A percentile compares a stretch with the other conserved stretches of the same genome.
Conservation (phyloP, 2,888 invertebrate species). For the Ditula angustiorana region DNA sequence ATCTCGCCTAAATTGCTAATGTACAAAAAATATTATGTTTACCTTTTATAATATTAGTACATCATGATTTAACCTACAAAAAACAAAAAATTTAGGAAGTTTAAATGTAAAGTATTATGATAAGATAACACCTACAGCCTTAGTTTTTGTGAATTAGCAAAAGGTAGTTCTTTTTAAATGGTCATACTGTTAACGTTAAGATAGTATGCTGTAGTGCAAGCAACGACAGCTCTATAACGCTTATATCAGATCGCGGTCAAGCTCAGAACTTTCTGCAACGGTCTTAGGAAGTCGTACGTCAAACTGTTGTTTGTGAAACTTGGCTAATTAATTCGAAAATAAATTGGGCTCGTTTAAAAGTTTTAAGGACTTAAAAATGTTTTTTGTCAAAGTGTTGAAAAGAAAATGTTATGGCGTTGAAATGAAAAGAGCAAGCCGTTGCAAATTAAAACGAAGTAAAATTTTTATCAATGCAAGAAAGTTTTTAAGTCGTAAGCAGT, state of each 20-base stretch:
- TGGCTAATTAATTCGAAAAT: conserved; percentile 35
- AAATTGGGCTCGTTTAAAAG: conserved; percentile 36
- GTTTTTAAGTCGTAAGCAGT: background rate
- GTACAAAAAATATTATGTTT: no score
- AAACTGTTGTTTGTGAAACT: conserved; percentile 36
- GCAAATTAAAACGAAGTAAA: conserved; percentile 5
- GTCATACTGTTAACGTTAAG: conserved; percentile 10
- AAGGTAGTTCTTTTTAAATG: background rate
- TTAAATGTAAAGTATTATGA: no score
- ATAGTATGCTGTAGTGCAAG: conserved; percentile 4
- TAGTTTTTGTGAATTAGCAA: no score
- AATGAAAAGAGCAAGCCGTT: conserved; percentile 12
- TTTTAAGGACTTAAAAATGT: conserved; percentile 26
- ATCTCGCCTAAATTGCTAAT: no score
- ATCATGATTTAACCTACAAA: no score
- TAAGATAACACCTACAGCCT: no score
- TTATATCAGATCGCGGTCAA: conserved; percentile 33
- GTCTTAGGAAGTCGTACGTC: conserved; percentile 27
- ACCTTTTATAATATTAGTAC: no score
- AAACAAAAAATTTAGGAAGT: no score
- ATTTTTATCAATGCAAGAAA: conserved; percentile 1
- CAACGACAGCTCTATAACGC: conserved; percentile 22
- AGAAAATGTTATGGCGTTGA: conserved; percentile 23
- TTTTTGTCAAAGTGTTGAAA: conserved; percentile 32
- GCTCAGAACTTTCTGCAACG: conserved; percentile 20